These are phyloP conservation scores for Petrocephalus zakoni DNA, from an alignment of 2,113 vertebrate species.

Conservation along the genomic window DNA sequence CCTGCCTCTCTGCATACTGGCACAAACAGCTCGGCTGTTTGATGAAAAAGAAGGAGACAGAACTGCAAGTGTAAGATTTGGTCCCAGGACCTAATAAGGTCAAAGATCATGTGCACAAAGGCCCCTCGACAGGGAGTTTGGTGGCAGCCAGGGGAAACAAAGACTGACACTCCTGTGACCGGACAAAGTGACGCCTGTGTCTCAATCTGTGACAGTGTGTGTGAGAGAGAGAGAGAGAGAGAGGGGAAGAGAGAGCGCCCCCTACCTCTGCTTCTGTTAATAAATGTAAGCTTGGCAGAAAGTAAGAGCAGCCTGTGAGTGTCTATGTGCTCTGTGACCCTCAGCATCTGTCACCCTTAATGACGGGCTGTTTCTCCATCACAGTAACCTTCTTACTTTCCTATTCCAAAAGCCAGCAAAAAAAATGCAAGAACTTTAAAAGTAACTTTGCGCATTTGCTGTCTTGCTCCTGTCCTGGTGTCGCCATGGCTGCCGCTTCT, in stretches of 20 bases:
- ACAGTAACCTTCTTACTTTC: neutral
- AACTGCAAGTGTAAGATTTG: neutral
- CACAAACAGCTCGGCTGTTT: neutral
- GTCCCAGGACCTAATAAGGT: constrained; percentile 15
- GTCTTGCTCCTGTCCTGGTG: neutral
- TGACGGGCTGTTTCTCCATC: neutral
- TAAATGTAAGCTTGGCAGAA: neutral
- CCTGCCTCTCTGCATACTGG: neutral
- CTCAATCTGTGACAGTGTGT: neutral
- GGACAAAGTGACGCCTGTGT: neutral
- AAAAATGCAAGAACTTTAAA: neutral
- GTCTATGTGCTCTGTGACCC: neutral
- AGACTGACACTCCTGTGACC: neutral
- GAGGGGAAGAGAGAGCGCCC: neutral
- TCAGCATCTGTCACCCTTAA: neutral
- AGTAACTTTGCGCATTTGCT: neutral
- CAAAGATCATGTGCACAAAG: neutral
- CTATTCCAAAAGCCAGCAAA: neutral
- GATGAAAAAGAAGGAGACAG: neutral
- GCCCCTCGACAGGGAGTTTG: neutral
- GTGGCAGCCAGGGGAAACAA: neutral
- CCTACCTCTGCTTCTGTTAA: neutral
- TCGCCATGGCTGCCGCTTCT: neutral
- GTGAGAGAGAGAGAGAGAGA: neutral
- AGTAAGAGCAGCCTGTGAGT: neutral